Evolutionary conservation across 2,797 vertebrate genomes (phyloP), one percentile per base, ranked within the genome.

Genomic region (Carapus acus): DNA sequence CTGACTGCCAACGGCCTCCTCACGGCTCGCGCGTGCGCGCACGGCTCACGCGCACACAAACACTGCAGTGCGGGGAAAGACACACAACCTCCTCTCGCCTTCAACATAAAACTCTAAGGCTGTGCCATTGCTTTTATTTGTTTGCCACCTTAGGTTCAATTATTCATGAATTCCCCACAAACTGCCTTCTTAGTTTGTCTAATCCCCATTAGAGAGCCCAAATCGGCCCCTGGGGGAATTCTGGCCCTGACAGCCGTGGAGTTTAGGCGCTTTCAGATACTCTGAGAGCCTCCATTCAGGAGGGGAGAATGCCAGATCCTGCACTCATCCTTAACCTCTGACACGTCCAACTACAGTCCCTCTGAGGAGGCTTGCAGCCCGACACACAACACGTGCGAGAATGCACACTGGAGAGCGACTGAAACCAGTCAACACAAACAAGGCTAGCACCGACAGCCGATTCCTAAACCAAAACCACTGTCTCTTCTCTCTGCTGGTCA

Each of bases 251-350:
- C 71, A 71, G 62, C 45, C 54, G 49, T 65, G 44, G 60, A 79
- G 81, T 83, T 83, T 76, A 71, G 74, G 50, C 61, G 59, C 37
- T 76, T 76, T 73, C 63, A 61, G 67, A 81, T 73, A 77, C 58
- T 52, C 58, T 68, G 29, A 53, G 81, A 76, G 80, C 58, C 43
- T 3, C n/a, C 3, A 36, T 82, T 77, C 79, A 78, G 63, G 13
- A 42, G 58, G 69, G n/a, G 54, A 64, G 54, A 71, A 65, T 58
- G 58, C 73, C 59, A 44, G 46, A 77, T 77, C 43, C 39, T 68
- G 61, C 31, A 42, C 53, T 70, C 27, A 42, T 53, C 69, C 43
- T 63, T 55, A 52, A 54, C 58, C 62, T 56, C 41, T 57, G 51
- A 75, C 73, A 69, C 73, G 67, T 75, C 60, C 62, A 17, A 18